These are phyloP conservation scores for Tethea ocularis DNA, from an alignment of 2,888 invertebrate species.

Conservation along the genomic window DNA sequence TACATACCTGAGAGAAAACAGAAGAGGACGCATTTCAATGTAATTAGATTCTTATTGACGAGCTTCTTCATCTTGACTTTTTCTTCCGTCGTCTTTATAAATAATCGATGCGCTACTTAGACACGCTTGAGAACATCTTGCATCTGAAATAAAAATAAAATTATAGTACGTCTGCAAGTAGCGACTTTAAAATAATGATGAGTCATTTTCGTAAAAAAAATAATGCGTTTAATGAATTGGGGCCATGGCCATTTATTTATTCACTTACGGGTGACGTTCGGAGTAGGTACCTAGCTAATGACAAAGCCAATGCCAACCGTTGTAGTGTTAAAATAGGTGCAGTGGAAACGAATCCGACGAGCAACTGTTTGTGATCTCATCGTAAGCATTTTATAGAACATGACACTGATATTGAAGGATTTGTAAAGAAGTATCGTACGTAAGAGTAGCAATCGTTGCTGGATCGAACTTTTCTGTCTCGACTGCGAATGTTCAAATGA, in stretches of 20 bases:
- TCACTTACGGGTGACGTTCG: conserved; percentile 52
- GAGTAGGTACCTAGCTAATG: too few relatives aligned
- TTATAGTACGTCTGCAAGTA: neutral
- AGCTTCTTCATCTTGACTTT: conserved; percentile 64
- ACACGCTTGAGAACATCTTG: conserved; percentile 42
- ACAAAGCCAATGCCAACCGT: conserved; percentile 43
- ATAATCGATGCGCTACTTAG: conserved; percentile 15
- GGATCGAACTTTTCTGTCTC: too few relatives aligned
- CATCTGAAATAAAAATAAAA: conserved; percentile 48
- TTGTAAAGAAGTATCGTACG: too few relatives aligned
- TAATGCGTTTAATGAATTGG: conserved; percentile 46
- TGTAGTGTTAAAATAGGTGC: conserved; percentile 33
- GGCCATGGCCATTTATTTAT: conserved; percentile 67
- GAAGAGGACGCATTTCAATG: conserved; percentile 91
- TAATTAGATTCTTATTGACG: conserved; percentile 88
- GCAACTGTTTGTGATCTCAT: conserved; percentile 35
- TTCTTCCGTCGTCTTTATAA: conserved; percentile 15
- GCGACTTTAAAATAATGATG: neutral
- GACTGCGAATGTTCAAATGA: too few relatives aligned
- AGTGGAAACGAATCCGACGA: conserved; percentile 27
- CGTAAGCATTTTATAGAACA: conserved; percentile 1
- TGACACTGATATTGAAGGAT: too few relatives aligned
- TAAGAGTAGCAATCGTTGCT: too few relatives aligned
- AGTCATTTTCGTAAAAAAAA: conserved; percentile 10
- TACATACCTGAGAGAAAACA: conserved; percentile 90